A percentile compares a stretch with the other conserved stretches of the same genome.
phyloP scores from a whole-genome alignment of 2,888 invertebrate species.

The Megastigmus dorsalis region DNA sequence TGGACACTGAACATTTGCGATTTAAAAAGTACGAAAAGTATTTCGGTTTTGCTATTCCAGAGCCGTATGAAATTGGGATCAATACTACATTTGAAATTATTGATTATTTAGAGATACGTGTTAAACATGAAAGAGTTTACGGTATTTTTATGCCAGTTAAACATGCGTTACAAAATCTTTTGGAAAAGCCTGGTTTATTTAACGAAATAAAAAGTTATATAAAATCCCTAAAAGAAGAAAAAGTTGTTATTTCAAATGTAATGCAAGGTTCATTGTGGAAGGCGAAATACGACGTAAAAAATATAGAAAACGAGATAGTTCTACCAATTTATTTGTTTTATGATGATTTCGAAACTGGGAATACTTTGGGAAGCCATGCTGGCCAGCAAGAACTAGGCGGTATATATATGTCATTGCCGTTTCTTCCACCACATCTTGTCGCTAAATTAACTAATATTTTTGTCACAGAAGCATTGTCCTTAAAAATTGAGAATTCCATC shows the following conservation, averaged over 20 bases:
- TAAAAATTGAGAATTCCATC: background rate
- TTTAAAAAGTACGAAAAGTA: background rate
- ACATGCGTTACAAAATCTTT: background rate
- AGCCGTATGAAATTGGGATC: background rate
- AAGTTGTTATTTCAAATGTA: slow-evolving; percentile 41
- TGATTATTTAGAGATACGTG: background rate
- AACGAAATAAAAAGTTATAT: slow-evolving; percentile 38
- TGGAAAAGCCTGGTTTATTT: slow-evolving; percentile 44
- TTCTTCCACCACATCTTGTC: slow-evolving; percentile 29
- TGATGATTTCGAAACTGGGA: too few relatives aligned
- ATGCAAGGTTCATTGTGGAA: slow-evolving; percentile 51
- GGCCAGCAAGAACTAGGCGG: slow-evolving; percentile 31
- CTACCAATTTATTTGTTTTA: slow-evolving; percentile 21
- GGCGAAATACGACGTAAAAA: slow-evolving; percentile 24
- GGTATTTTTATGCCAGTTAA: background rate
- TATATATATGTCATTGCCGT: slow-evolving; percentile 13
- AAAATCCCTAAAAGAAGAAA: slow-evolving; percentile 31
- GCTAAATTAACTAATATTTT: slow-evolving; percentile 27
- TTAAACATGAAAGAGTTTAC: background rate
- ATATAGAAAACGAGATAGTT: too few relatives aligned
- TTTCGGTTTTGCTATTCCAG: background rate
- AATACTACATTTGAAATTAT: background rate
- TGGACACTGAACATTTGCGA: background rate
- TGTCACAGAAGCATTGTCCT: slow-evolving; percentile 18
- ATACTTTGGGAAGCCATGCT: slow-evolving; percentile 36